Evolutionary conservation across 2,113 vertebrate genomes (phyloP).

Genomic region (Penelope pileata): DNA sequence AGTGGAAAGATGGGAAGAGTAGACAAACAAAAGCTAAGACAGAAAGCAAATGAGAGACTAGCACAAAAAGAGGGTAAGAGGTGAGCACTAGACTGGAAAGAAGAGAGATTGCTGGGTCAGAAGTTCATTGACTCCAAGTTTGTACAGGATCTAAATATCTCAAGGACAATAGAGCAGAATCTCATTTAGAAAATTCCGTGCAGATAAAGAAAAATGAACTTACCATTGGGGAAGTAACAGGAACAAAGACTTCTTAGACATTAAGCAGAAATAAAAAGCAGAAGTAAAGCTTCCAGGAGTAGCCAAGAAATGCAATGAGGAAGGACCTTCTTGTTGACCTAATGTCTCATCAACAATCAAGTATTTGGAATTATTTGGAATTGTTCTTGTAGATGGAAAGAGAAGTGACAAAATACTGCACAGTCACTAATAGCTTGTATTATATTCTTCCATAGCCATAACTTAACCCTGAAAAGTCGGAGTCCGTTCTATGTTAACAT

Average conservation of each 20-base stretch:
- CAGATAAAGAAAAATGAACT: background rate
- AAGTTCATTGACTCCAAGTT: background rate
- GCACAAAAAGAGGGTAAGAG: background rate
- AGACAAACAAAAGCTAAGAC: background rate
- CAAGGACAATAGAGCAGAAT: background rate
- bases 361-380: background rate
- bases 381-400: background rate
- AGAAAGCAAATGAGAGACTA: background rate
- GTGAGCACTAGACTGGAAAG: background rate
- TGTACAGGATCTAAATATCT: background rate
- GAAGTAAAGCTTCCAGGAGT: background rate
- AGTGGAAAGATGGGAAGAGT: background rate
- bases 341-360: background rate
- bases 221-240: background rate
- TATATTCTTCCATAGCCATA: background rate
- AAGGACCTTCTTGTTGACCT: background rate
- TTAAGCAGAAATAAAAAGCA: background rate
- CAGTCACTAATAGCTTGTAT: background rate
- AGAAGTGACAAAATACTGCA: conserved; percentile 4
- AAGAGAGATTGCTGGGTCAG: background rate
- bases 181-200: background rate
- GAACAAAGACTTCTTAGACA: background rate
- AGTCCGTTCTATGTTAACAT: background rate
- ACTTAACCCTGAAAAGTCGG: background rate
- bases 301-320: background rate